phyloP scores from a whole-genome alignment of 2,797 vertebrate genomes.

The Vespertilio murinus region DNA sequence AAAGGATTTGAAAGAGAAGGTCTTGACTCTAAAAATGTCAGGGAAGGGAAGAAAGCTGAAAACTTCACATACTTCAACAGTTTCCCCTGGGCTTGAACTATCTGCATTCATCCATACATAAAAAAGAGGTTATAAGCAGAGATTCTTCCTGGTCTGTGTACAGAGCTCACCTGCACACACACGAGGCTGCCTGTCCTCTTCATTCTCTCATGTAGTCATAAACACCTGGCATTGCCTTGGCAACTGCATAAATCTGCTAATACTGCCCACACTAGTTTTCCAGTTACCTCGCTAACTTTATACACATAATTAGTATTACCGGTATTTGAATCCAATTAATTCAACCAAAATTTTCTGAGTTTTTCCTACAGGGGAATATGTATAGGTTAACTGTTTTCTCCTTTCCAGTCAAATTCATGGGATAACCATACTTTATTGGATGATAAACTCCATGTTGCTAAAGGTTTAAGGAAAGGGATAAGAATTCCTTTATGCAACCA shows the following conservation, averaged over 20 bases:
- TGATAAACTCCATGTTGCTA: background rate
- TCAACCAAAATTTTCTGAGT: background rate
- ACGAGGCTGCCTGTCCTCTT: background rate
- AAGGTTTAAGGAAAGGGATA: background rate
- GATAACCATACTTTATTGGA: background rate
- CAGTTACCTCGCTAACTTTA: constrained; percentile 19
- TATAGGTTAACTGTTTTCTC: constrained; percentile 31
- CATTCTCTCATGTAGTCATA: background rate
- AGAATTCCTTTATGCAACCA: background rate
- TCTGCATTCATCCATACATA: background rate
- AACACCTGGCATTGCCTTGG: constrained; percentile 6
- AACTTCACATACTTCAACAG: background rate
- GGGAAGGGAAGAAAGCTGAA: background rate
- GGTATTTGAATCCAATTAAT: background rate
- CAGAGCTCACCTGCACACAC: background rate
- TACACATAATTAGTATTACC: background rate
- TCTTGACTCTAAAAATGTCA: background rate
- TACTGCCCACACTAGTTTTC: background rate
- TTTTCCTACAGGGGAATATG: background rate
- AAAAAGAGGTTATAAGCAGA: background rate
- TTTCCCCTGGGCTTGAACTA: background rate
- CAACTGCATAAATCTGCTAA: constrained; percentile 4
- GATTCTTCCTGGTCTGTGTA: background rate
- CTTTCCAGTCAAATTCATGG: background rate
- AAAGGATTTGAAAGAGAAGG: constrained; percentile 28